phyloP scores from a whole-genome alignment of 2,888 invertebrate species.

The Andrena minutula region DNA sequence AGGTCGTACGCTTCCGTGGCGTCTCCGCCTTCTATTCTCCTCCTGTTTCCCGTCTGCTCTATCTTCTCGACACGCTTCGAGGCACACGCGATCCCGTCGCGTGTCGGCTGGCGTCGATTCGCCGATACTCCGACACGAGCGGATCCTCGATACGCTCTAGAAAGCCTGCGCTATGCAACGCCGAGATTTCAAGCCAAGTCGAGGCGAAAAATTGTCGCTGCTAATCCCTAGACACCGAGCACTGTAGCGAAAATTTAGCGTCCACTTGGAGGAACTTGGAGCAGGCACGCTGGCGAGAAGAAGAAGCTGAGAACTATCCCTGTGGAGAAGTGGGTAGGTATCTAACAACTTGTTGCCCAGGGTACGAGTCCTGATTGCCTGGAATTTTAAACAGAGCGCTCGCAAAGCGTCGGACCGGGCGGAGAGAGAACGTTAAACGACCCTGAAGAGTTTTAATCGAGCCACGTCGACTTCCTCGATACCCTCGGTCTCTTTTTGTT shows the following conservation, averaged over 20 bases:
- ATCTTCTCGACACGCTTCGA: conserved; percentile 11
- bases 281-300: not conserved
- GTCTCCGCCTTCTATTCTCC: conserved; percentile 65
- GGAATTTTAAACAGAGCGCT: conserved; percentile 18
- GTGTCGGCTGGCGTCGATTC: conserved; percentile 16
- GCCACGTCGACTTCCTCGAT: conserved; percentile 55
- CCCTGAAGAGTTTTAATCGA: conserved; percentile 65
- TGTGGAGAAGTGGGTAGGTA: not conserved
- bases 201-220: not conserved
- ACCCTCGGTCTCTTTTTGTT: conserved; percentile 5
- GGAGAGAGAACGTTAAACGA: conserved; percentile 57
- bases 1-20: conserved; percentile 71
- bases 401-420: not conserved
- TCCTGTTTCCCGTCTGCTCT: conserved; percentile 34
- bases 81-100: conserved; percentile 48
- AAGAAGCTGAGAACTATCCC: not conserved
- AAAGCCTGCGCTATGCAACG: not conserved
- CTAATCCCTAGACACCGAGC: not conserved
- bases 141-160: conserved; percentile 1
- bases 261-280: not conserved
- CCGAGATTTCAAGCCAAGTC: not conserved
- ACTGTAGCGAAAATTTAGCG: not conserved
- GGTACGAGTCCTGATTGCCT: not conserved
- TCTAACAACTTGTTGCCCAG: conserved; percentile 16
- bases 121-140: not conserved